phyloP scores from a whole-genome alignment of 2,113 vertebrate genomes.

The Leiothrix lutea region DNA sequence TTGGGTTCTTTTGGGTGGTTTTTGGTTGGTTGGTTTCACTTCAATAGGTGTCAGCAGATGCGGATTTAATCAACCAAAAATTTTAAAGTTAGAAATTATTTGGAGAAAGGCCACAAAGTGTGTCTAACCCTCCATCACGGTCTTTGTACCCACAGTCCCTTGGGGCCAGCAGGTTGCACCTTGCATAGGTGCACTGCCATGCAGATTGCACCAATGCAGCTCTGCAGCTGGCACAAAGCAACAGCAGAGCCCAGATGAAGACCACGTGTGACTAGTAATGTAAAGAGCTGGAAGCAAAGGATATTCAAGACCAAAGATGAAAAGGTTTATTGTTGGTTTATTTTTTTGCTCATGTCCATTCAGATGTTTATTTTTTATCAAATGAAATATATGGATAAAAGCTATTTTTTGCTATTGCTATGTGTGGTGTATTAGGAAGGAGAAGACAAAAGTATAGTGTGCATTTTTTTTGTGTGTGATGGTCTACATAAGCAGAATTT shows the following conservation, averaged over 20 bases:
- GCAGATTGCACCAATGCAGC: not conserved
- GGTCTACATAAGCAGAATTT: not conserved
- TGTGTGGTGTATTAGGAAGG: not conserved
- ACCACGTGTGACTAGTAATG: not conserved
- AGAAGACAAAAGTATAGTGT: not conserved
- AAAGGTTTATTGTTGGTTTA: not conserved
- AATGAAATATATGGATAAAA: not conserved
- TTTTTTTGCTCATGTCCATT: not conserved
- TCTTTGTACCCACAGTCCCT: not conserved
- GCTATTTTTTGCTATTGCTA: not conserved
- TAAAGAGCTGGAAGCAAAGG: not conserved
- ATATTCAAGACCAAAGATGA: not conserved
- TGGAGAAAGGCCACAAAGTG: not conserved
- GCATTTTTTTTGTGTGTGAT: not conserved
- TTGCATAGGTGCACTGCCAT: not conserved
- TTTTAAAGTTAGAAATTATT: not conserved
- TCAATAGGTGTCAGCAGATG: not conserved
- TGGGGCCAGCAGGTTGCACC: not conserved
- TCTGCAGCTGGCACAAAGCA: not conserved
- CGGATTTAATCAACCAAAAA: not conserved
- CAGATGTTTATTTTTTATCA: not conserved
- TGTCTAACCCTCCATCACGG: not conserved
- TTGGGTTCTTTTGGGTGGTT: not conserved
- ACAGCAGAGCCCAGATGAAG: not conserved
- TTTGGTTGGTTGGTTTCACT: not conserved